Percentiles rank a stretch among this genome's conserved stretches.
Evolutionary conservation across 2,113 vertebrate genomes (phyloP).

Genomic region (Varanus salvator): DNA sequence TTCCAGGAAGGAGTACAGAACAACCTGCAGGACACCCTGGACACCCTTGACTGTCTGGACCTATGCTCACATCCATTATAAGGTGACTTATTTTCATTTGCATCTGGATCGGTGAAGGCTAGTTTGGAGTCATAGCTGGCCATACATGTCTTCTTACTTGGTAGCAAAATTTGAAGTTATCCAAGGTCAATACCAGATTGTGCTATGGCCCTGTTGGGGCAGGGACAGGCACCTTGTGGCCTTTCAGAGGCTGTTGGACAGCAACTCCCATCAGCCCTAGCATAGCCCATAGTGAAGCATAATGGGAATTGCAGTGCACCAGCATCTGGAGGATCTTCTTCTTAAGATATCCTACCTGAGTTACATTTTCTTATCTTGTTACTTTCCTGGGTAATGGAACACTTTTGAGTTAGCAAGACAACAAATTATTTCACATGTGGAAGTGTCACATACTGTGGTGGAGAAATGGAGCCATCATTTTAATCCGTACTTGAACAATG

Average conservation of each 20-base stretch:
- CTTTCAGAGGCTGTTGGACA: no score
- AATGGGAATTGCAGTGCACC: no score
- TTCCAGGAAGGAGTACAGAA: no score
- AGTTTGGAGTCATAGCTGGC: not conserved
- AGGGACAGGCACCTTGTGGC: no score
- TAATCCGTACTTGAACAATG: not conserved
- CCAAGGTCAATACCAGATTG: no score
- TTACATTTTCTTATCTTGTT: conserved; percentile 36
- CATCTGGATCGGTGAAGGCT: not conserved
- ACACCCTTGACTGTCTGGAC: no score
- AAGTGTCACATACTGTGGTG: not conserved
- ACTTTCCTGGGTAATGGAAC: conserved; percentile 7
- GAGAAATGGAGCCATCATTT: not conserved
- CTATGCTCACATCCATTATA: not conserved
- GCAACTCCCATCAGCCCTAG: no score
- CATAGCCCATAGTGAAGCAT: no score
- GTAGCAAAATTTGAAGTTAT: no score
- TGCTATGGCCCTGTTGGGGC: conserved; percentile 34
- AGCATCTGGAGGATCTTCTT: not conserved
- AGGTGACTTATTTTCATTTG: no score
- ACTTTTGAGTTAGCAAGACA: conserved; percentile 43
- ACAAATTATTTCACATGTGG: not conserved
- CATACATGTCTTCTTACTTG: not conserved
- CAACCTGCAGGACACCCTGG: no score
- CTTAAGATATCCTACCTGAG: not conserved